Evolutionary conservation across 1,140 invertebrate genomes (phyloP).

Genomic region (Prorops nasuta): DNA sequence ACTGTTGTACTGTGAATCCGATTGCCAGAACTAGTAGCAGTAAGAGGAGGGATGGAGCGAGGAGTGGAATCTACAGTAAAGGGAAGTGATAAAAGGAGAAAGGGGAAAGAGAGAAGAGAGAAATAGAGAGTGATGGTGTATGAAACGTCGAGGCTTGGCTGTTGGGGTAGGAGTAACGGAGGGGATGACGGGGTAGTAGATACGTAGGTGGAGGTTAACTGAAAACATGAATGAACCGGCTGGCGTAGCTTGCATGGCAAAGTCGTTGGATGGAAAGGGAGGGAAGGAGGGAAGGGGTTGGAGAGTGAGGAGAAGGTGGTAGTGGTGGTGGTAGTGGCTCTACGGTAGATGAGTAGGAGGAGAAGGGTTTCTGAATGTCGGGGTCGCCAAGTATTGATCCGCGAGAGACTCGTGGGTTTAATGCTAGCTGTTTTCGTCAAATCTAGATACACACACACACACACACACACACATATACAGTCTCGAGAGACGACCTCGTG

Average conservation of each 20-base stretch:
- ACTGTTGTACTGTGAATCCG: too few species aligned
- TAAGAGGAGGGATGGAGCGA: too few species aligned
- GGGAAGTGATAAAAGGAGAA: background rate
- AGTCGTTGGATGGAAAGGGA: slow-evolving; percentile 21
- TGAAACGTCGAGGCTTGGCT: background rate
- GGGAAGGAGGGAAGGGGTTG: slow-evolving; percentile 16
- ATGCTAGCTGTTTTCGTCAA: slow-evolving; percentile 50
- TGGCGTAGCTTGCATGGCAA: too few species aligned
- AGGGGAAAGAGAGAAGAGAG: background rate
- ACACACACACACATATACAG: too few species aligned
- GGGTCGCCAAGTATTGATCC: slow-evolving; percentile 57
- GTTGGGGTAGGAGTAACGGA: background rate
- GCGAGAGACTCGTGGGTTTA: slow-evolving; percentile 38
- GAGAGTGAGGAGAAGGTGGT: slow-evolving; percentile 15
- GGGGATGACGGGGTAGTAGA: background rate
- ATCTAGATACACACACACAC: too few species aligned
- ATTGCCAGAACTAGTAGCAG: too few species aligned
- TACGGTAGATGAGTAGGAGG: slow-evolving; percentile 13
- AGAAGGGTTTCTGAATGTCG: slow-evolving; percentile 53
- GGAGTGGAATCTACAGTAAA: background rate
- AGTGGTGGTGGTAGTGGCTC: too few species aligned
- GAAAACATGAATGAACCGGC: slow-evolving; percentile 51
- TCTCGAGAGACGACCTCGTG: too few species aligned
- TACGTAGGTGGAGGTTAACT: background rate
- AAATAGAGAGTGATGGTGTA: background rate